phyloP scores from a whole-genome alignment of 2,797 vertebrate genomes.

The Labeo calbasu region DNA sequence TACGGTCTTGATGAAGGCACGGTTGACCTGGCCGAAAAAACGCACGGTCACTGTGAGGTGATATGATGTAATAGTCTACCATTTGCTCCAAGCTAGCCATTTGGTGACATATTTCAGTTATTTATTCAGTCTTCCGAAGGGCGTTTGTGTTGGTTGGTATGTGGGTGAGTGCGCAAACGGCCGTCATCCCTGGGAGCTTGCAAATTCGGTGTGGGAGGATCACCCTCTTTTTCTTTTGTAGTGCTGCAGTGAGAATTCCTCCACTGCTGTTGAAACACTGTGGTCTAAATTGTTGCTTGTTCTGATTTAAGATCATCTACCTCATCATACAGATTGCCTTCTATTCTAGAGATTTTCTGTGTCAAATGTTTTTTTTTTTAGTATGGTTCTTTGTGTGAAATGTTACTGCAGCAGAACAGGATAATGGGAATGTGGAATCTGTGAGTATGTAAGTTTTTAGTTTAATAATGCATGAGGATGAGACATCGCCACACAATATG shows the following conservation, averaged over 20 bases:
- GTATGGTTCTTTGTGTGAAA: neutral
- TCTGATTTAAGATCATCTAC: conserved; percentile 15
- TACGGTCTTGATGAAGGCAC: neutral
- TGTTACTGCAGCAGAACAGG: neutral
- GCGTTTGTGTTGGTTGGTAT: conserved; percentile 43
- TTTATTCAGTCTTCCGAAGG: conserved; percentile 46
- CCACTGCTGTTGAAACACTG: conserved; percentile 39
- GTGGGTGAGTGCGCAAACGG: conserved; percentile 39
- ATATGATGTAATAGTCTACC: conserved; percentile 13
- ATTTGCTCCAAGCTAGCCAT: neutral
- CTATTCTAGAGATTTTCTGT: neutral
- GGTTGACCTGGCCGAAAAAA: neutral
- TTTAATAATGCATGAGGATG: neutral
- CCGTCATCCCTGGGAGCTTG: conserved; percentile 34
- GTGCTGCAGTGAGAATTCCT: conserved; percentile 44
- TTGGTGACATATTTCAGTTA: conserved; percentile 33
- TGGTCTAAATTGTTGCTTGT: conserved; percentile 2
- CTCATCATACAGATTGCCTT: neutral
- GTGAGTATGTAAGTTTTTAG: neutral
- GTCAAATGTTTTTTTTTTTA: neutral
- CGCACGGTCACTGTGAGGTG: conserved; percentile 16
- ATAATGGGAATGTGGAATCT: neutral
- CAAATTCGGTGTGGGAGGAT: conserved; percentile 43
- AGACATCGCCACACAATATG: neutral
- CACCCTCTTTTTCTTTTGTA: conserved; percentile 47